Conservation (phyloP, 2,888 invertebrate species). For the Kryphioiulus occultus region DNA sequence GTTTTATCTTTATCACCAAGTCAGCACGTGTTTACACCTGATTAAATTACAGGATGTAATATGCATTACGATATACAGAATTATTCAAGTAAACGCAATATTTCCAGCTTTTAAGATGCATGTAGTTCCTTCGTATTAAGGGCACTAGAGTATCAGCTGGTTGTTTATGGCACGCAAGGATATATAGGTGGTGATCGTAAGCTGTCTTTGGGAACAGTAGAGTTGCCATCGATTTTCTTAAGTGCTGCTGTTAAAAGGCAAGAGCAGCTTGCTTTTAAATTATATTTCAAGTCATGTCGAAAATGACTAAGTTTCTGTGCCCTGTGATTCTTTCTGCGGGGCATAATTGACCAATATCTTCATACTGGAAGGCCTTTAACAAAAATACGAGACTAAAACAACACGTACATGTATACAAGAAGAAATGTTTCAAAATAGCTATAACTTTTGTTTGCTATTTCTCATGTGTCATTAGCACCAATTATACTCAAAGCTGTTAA, state of each 20-base stretch:
- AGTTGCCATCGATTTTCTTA: slow-evolving; percentile 13
- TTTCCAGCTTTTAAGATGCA: not conserved
- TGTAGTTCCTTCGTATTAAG: not conserved
- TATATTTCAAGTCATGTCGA: slow-evolving; percentile 1
- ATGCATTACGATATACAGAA: too few species aligned
- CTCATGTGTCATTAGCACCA: too few species aligned
- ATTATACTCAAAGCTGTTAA: too few species aligned
- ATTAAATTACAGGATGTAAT: slow-evolving; percentile 1
- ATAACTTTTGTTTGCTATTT: too few species aligned
- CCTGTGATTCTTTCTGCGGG: not conserved
- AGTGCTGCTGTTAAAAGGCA: slow-evolving; percentile 1
- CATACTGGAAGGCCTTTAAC: not conserved
- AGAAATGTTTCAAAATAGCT: too few species aligned
- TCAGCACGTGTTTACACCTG: not conserved
- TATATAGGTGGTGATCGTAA: slow-evolving; percentile 7
- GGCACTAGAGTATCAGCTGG: not conserved
- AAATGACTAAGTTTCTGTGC: not conserved
- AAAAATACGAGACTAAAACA: too few species aligned
- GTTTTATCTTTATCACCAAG: slow-evolving; percentile 18
- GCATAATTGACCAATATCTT: not conserved
- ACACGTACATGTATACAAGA: too few species aligned
- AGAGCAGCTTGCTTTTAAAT: not conserved
- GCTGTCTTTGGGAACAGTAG: not conserved
- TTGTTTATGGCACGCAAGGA: slow-evolving; percentile 6
- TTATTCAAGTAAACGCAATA: not conserved